phyloP scores from a whole-genome alignment of 2,113 vertebrate genomes.

The Raphicerus campestris region DNA sequence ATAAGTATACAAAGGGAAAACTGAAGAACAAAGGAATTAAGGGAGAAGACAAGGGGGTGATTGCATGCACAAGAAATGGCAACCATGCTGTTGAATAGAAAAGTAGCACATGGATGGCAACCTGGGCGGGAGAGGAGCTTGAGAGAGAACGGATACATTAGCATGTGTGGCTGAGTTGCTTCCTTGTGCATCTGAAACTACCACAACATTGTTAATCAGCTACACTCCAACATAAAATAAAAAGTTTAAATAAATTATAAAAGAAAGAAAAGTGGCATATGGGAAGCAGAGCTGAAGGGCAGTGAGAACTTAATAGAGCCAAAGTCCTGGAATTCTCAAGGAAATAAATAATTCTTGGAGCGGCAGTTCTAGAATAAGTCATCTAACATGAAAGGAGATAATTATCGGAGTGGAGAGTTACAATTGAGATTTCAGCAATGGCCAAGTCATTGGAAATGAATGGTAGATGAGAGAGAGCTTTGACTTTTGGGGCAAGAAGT shows the following conservation, averaged over 20 bases:
- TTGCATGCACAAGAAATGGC: too few relatives aligned
- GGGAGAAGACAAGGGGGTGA: not conserved
- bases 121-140: not conserved
- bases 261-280: not conserved
- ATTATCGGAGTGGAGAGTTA: not conserved
- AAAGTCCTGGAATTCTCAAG: not conserved
- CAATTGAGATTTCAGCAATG: not conserved
- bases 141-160: not conserved
- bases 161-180: not conserved
- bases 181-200: not conserved
- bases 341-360: not conserved
- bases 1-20: not conserved
- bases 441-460: not conserved
- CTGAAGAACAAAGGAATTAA: not conserved
- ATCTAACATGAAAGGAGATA: not conserved
- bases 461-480: not conserved
- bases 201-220: not conserved
- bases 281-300: rapidly evolving
- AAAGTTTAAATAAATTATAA: not conserved
- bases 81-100: too few relatives aligned
- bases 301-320: not conserved
- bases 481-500: not conserved
- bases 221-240: not conserved
- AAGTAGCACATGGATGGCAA: not conserved
- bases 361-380: too few relatives aligned